A percentile compares a stretch with the other conserved stretches of the same genome.
Conservation (phyloP, 1,140 invertebrate species). For the Galendromus occidentalis region DNA sequence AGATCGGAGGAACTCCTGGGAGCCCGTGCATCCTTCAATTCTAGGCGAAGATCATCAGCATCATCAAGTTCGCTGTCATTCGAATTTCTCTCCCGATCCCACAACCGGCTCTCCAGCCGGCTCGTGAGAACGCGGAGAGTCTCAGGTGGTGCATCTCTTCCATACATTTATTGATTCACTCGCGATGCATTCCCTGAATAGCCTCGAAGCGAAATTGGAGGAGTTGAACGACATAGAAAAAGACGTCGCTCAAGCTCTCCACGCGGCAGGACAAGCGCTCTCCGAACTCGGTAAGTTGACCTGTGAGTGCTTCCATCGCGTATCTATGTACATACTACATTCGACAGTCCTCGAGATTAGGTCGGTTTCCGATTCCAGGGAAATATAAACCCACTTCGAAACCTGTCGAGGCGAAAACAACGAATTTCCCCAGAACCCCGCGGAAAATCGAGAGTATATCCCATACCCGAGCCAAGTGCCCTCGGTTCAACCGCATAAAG, state of each 20-base stretch:
- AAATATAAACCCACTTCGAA: slow-evolving; percentile 86
- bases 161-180: no score
- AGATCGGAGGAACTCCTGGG: no score
- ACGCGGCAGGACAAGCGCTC: slow-evolving; percentile 43
- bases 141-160: no score
- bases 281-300: slow-evolving; percentile 30
- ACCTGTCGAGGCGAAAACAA: slow-evolving; percentile 75
- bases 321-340: slow-evolving; percentile 10
- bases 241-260: slow-evolving; percentile 67
- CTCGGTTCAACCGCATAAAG: slow-evolving; percentile 85
- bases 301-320: slow-evolving; percentile 14
- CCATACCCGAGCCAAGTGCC: slow-evolving; percentile 89
- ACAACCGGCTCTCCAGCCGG: no score
- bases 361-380: slow-evolving; percentile 33
- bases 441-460: slow-evolving; percentile 70
- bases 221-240: slow-evolving; percentile 74
- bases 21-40: no score
- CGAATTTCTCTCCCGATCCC: no score
- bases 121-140: no score
- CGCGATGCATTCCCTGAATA: not conserved
- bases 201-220: slow-evolving; percentile 43
- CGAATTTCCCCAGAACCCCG: slow-evolving; percentile 65
- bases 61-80: no score
- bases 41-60: no score
- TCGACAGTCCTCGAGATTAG: slow-evolving; percentile 4